Conservation (phyloP, 2,113 vertebrate genomes). For the Chloebia gouldiae region DNA sequence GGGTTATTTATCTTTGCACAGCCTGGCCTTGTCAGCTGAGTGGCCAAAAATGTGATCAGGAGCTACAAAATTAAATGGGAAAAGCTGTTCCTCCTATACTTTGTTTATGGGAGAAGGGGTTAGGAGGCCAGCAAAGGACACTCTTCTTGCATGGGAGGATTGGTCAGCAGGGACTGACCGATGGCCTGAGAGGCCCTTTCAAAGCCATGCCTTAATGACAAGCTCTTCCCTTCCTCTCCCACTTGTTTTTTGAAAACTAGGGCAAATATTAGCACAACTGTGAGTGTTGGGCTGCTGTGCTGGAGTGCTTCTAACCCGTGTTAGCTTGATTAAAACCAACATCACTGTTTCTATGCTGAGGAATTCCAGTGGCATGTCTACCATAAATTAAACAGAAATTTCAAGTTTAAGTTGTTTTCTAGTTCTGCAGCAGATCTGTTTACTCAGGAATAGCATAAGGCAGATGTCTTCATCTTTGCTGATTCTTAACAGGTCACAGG, state of each 20-base stretch:
- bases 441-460: constrained; percentile 9
- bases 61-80: neutral
- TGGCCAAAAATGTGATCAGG: neutral
- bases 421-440: neutral
- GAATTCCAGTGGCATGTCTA: neutral
- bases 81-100: accelerated
- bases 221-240: neutral
- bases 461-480: constrained; percentile 42
- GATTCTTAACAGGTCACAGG: constrained; percentile 5
- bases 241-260: neutral
- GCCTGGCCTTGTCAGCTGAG: neutral
- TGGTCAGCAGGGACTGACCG: accelerated
- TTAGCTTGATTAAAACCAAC: constrained; percentile 16
- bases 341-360: neutral
- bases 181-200: neutral
- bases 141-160: accelerated
- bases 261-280: constrained; percentile 15
- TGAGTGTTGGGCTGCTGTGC: neutral
- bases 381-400: constrained; percentile 36
- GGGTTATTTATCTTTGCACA: neutral
- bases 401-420: neutral
- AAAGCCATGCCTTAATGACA: neutral
- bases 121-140: neutral
- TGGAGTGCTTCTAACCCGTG: neutral
- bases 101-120: neutral